These are phyloP conservation scores for Corythornis cristatus DNA, from an alignment of 2,113 vertebrate genomes.

Conservation along the genomic window DNA sequence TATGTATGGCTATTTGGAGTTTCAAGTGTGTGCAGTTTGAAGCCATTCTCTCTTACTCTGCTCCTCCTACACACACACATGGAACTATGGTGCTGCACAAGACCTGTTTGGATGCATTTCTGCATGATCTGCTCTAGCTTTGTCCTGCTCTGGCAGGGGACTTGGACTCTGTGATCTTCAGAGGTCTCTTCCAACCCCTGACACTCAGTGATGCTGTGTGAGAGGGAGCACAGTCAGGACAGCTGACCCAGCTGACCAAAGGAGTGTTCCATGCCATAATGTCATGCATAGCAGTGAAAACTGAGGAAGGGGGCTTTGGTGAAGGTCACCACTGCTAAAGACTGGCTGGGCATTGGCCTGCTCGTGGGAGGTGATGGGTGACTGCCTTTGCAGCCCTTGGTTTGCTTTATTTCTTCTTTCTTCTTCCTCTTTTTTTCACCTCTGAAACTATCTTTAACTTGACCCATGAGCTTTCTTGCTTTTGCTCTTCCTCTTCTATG, in stretches of 20 bases:
- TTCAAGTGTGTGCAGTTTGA: not conserved
- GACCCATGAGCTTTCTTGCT: not conserved
- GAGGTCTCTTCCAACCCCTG: too few species aligned
- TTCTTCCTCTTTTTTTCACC: not conserved
- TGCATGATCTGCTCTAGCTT: too few species aligned
- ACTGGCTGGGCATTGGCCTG: not conserved
- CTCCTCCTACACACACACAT: not conserved
- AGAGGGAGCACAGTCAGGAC: not conserved
- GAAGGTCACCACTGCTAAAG: not conserved
- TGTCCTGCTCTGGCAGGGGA: too few species aligned
- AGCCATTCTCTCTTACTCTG: not conserved
- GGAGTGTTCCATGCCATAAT: not conserved
- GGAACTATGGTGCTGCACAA: rapidly evolving
- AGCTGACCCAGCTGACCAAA: not conserved
- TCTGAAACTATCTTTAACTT: not conserved
- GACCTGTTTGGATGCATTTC: not conserved
- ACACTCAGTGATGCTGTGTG: too few species aligned
- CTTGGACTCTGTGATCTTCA: too few species aligned
- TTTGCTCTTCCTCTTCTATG: not conserved
- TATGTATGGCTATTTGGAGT: not conserved
- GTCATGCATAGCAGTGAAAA: not conserved
- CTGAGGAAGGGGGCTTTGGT: not conserved
- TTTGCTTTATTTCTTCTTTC: not conserved
- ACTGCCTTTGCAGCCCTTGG: not conserved
- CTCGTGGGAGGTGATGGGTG: not conserved